A percentile compares a stretch with the other conserved stretches of the same genome.
phyloP scores from a whole-genome alignment of 2,797 vertebrate species.

The Heteromormyrus szaboi region DNA sequence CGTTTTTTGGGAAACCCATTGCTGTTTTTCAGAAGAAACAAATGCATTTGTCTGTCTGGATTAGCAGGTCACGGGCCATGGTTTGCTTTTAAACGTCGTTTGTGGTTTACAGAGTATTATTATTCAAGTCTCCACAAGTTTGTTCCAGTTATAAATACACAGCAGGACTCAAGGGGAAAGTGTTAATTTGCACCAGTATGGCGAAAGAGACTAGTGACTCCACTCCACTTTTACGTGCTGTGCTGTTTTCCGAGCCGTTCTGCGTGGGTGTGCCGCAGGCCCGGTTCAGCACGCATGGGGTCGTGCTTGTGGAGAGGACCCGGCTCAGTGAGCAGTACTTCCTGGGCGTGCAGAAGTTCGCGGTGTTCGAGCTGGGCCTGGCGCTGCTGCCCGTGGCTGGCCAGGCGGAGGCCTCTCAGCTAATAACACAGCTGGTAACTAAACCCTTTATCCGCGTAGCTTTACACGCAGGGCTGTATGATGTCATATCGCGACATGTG shows the following conservation, averaged over 20 bases:
- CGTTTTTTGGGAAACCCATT: neutral
- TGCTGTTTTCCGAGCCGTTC: neutral
- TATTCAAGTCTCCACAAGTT: neutral
- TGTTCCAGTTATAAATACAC: neutral
- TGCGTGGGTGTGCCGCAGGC: conserved; percentile 50
- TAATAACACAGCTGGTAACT: conserved; percentile 78
- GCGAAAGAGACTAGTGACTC: neutral
- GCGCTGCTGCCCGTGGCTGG: conserved; percentile 71
- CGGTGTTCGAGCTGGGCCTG: conserved; percentile 81
- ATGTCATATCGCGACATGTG: neutral
- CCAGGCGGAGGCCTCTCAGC: conserved; percentile 74
- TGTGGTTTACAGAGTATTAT: neutral
- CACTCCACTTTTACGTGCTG: neutral
- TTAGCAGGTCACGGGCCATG: neutral
- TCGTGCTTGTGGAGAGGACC: conserved; percentile 79
- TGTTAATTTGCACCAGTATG: neutral
- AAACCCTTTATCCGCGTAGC: neutral
- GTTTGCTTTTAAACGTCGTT: neutral
- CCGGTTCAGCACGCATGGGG: conserved; percentile 57
- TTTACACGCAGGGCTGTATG: neutral
- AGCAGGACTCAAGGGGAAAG: neutral
- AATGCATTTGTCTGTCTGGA: neutral
- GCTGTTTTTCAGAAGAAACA: neutral
- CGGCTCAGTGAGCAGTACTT: conserved; percentile 78
- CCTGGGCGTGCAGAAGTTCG: conserved; percentile 72